These are phyloP conservation scores for Acromyrmex charruanus DNA, from an alignment of 1,140 invertebrate species.

Conservation along the genomic window DNA sequence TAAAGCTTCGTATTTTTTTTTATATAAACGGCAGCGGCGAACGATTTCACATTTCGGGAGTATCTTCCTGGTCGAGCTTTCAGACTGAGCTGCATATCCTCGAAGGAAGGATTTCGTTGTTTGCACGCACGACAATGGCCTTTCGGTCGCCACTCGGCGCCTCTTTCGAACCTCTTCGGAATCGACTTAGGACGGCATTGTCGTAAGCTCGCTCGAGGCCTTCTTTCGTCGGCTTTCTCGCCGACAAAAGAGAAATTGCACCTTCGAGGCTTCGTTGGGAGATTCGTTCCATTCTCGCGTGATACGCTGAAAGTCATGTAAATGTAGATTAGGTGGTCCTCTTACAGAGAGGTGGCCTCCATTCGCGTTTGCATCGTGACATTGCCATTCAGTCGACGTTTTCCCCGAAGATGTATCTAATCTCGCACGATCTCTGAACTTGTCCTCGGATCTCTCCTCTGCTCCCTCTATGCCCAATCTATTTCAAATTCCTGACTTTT, in stretches of 20 bases:
- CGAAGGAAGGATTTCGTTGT: slow-evolving; percentile 69
- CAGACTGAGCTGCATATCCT: slow-evolving; percentile 51
- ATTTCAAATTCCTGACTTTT: slow-evolving; percentile 27
- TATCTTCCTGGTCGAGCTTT: slow-evolving; percentile 46
- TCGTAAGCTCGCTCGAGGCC: slow-evolving; percentile 65
- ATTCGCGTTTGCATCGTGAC: slow-evolving; percentile 24
- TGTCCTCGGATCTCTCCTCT: not conserved
- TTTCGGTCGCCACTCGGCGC: slow-evolving; percentile 15
- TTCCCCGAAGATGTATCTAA: slow-evolving; percentile 54
- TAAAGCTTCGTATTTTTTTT: not conserved
- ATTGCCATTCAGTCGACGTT: slow-evolving; percentile 48
- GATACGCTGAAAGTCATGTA: slow-evolving; percentile 63
- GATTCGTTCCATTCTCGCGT: slow-evolving; percentile 55
- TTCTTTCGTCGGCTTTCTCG: slow-evolving; percentile 31
- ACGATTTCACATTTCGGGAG: not conserved
- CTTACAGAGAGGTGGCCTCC: slow-evolving; percentile 21
- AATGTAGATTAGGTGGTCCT: slow-evolving; percentile 72
- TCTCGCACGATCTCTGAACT: slow-evolving; percentile 51
- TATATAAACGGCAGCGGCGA: not conserved
- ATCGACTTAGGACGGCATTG: slow-evolving; percentile 62
- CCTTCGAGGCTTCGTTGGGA: slow-evolving; percentile 22
- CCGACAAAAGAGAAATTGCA: slow-evolving; percentile 38
- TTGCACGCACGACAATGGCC: slow-evolving; percentile 64
- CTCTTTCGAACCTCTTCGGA: slow-evolving; percentile 48
- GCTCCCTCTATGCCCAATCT: not conserved